These are phyloP conservation scores for Catamblyrhynchus diadema DNA, from an alignment of 2,797 vertebrate genomes.

Conservation along the genomic window DNA sequence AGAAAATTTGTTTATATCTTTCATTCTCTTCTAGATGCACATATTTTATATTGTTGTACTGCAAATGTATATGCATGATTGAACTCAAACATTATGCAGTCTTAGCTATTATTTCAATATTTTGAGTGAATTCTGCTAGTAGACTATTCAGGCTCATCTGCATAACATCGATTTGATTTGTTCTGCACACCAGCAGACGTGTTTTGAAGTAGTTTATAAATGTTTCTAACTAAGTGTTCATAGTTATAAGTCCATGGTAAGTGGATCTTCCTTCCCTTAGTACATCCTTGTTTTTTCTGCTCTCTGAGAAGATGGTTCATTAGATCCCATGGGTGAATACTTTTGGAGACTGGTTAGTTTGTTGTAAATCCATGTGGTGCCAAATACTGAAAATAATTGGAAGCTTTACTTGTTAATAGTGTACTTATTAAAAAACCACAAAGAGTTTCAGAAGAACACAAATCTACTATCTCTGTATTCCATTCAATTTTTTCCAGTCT, in stretches of 20 bases:
- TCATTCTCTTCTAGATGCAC: neutral
- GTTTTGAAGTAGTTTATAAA: neutral
- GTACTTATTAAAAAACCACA: neutral
- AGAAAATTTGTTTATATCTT: neutral
- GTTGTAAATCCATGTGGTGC: neutral
- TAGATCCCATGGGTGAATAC: neutral
- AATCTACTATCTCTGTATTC: neutral
- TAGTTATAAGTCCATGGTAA: neutral
- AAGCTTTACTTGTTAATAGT: neutral
- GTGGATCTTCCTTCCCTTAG: neutral
- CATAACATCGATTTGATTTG: neutral
- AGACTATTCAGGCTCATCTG: neutral
- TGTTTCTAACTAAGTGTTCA: neutral
- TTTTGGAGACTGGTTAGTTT: neutral
- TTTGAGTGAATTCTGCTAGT: neutral
- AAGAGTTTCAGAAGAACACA: neutral
- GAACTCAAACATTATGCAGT: neutral
- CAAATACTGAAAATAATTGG: neutral
- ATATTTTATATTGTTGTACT: neutral
- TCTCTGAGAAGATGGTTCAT: neutral
- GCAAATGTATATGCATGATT: neutral
- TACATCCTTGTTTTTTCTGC: neutral
- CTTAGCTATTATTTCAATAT: neutral
- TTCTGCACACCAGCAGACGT: neutral
- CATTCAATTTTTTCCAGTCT: neutral